Base-by-base conservation (phyloP, 2,888 invertebrate species). In the Anthophora plumipes region DNA sequence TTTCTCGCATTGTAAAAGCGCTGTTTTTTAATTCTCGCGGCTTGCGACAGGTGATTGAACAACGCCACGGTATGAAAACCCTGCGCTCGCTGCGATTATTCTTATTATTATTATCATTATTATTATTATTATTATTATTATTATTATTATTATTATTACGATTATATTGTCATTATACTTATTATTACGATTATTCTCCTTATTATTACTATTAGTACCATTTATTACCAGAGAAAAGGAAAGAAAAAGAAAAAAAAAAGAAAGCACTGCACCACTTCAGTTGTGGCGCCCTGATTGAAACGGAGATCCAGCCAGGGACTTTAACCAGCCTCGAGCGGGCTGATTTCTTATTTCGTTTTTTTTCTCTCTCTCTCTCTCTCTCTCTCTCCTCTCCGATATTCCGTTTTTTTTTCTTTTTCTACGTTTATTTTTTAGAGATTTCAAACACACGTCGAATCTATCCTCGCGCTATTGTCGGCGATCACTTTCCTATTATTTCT, bases 61-160 rank as follows among this genome's bases (percentile, higher is more conserved):
- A 52, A 55, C 39, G 70, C 63, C 69, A 74, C 41, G 74, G 77
- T 83, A 85, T 83, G 87, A 82, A 80, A 82, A 82, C 75, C 77
- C 79, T 85, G 77, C 79, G 61, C 77, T 77, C 69, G 77, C 85
- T 87, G 84, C 87, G 81, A 85, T 84, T 84, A 86, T 86, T 86
- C 80, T 88, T 87, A 88, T 87, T 87, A 85, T 87, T 83, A 88
- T 88, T n/a, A n/a, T n/a, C n/a, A n/a, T n/a, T n/a, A n/a, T n/a
- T n/a, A n/a, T n/a, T n/a, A n/a, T n/a, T n/a, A n/a, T n/a, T 89
- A 90, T 89, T 90, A 87, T 91, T 88, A 90, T 90, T 88, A 89
- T 87, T n/a, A n/a, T n/a, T 81, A 87, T 88, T 83, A 88, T 81
- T 86, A 87, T 86, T 88, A 88, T 84, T 86, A 88, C 83, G 80